Conservation (phyloP, 1,140 invertebrate genomes). For the Sycophila sp. region DNA sequence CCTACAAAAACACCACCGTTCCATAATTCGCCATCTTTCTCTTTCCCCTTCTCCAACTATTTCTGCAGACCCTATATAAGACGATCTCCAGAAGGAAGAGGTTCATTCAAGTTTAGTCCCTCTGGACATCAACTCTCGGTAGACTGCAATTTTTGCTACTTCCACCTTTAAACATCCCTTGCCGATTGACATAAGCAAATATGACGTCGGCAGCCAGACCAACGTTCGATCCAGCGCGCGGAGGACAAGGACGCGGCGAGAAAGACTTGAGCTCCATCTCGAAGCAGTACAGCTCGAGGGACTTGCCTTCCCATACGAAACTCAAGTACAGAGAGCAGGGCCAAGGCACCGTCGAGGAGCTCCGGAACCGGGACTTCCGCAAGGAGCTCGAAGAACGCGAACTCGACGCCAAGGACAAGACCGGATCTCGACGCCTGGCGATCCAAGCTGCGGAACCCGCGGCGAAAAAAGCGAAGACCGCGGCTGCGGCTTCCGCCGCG, state of each 20-base stretch:
- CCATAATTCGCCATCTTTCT: no score
- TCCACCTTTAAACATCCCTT: no score
- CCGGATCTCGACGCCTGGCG: conserved; percentile 51
- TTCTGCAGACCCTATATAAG: no score
- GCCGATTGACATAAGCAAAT: no score
- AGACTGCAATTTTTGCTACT: no score
- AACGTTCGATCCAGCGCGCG: conserved; percentile 96
- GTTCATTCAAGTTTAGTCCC: no score
- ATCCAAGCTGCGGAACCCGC: conserved; percentile 60
- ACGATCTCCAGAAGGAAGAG: no score
- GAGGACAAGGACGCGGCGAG: conserved; percentile 92
- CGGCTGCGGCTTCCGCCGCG: conserved; percentile 84
- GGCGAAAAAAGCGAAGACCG: conserved; percentile 75
- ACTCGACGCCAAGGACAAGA: conserved; percentile 71
- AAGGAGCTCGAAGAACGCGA: conserved; percentile 96
- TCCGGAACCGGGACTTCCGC: conserved; percentile 90
- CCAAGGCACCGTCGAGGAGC: conserved; percentile 91
- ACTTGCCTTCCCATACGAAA: conserved; percentile 96
- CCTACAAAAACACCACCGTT: no score
- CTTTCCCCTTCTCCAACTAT: no score
- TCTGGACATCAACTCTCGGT: no score
- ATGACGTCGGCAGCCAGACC: conserved; percentile 99
- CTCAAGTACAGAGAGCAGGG: conserved; percentile 98
- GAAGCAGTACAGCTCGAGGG: conserved; percentile 97
- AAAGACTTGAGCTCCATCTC: conserved; percentile 97